These are phyloP conservation scores for Aradophagus sp. DNA, from an alignment of 1,140 invertebrate species.

Conservation along the genomic window DNA sequence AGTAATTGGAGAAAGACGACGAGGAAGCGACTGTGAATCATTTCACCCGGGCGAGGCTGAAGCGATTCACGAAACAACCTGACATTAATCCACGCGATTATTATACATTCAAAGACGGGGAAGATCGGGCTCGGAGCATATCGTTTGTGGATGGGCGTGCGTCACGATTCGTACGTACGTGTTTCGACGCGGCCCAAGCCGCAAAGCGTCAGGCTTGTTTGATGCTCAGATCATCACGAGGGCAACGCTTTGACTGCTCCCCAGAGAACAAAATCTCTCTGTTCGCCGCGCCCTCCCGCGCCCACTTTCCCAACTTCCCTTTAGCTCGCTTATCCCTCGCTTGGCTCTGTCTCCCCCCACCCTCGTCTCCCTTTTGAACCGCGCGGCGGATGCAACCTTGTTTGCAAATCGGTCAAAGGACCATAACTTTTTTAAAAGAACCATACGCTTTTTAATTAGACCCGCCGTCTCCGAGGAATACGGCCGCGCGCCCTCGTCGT, in stretches of 20 bases:
- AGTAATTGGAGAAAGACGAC: background rate
- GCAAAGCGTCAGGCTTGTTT: conserved; percentile 68
- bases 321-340: conserved; percentile 50
- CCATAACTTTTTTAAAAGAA: conserved; percentile 61
- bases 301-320: conserved; percentile 47
- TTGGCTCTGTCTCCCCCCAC: conserved; percentile 50
- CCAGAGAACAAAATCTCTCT: conserved; percentile 73
- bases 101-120: conserved; percentile 64
- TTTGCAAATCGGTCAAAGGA: conserved; percentile 69
- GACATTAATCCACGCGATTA: conserved; percentile 65
- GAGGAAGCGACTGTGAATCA: too few relatives aligned
- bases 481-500: conserved; percentile 12
- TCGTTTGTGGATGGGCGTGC: conserved; percentile 40
- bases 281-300: conserved; percentile 47
- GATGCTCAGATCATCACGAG: conserved; percentile 71
- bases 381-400: conserved; percentile 59
- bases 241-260: conserved; percentile 74
- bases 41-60: background rate
- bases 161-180: conserved; percentile 45
- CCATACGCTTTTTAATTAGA: conserved; percentile 68
- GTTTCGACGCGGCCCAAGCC: conserved; percentile 49
- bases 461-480: conserved; percentile 51
- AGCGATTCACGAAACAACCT: background rate
- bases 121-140: conserved; percentile 56
- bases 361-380: conserved; percentile 57